Evolutionary conservation across 2,113 vertebrate genomes (phyloP), one percentile per base, ranked within the genome.

Genomic region (Andinoacara biseriatus): DNA sequence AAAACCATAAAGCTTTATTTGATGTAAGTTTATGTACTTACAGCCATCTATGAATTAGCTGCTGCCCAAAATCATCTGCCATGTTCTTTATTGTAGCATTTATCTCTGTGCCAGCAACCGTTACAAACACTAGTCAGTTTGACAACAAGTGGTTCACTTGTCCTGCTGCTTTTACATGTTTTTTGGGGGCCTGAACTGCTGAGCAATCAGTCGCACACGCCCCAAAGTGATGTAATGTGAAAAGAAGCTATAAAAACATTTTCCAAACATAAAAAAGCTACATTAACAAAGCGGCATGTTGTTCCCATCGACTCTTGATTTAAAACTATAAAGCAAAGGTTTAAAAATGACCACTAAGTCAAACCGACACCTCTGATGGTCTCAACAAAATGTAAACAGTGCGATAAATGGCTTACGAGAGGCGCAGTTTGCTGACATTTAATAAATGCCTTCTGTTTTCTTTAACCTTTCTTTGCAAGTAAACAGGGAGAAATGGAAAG

Each of bases 191-290:
- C 22, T 26, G n/a, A 77, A 11, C 33, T 63, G 67, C 49, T 43
- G 26, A 22, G 15, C 29, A 17, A 35, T 56, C 56, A 10, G 17
- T 18, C 10, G 2, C 31, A 62, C 83, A 82, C 8, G 17, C 69
- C 35, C 35, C 10, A 58, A 14, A 46, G 5, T 85, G 82, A 87
- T 15, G 76, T 81, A 43, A 87, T 56, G 65, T 63, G 35, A 3
- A 22, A 35, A 78, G 0, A 80, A 60, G 38, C 38, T 1, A 18
- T 24, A 0, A 60, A 7, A 13, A 75, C n/a, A 0, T 76, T 65
- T 65, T n/a, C 20, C 11, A 84, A 75, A 75, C 8, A 10, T 15
- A 54, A 22, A 54, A 43, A 54, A 76, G 26, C 38, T 8, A 10
- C n/a, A 4, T 77, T 29, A 57, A 20, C 22, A 52, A 38, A 67